Evolutionary conservation across 2,113 vertebrate genomes (phyloP), one percentile per base, ranked within the genome.

Genomic region (Peromyscus maniculatus): DNA sequence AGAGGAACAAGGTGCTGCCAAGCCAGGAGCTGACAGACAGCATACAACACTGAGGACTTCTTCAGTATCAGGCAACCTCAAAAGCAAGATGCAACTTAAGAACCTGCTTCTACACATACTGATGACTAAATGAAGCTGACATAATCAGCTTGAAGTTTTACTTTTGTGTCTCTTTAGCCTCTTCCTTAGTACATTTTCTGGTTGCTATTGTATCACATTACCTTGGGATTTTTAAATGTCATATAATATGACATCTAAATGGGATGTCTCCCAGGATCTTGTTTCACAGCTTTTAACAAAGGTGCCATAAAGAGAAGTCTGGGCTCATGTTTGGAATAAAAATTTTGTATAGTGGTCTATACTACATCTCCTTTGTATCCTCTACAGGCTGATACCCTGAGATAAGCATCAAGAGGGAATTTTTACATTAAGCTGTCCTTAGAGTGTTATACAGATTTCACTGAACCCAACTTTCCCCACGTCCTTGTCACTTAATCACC

Each of bases 61-160:
- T 84, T 26, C 43, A 59, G 69, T 59, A 87, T 39, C 55, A 75
- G 67, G 5, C 57, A 83, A 46, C 22, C 87, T 92, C 64, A 93
- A 93, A 91, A 92, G 91, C 43, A 96, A 77, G 26, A 28, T 79
- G 17, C 55, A 89, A 52, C 43, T 79, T 93, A 9, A 49, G 13
- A 28, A 22, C 62, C 62, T 66, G n/a, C 91, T 71, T 94, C 66
- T 31, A 82, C 33, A 84, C 57, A 52, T 49, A 64, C 31, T 62
- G 12, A 24, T 52, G 87, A 17, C 62, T 69, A 87, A 95, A 46
- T n/a, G 28, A 92, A 64, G 71, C 12, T 64, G 49, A 86, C 9
- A 52, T 87, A 59, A 82, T 39, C 16, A 49, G 16, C 26, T 21
- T 87, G 15, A 66, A 7, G 17, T 62, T 64, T 62, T 49, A 21